Evolutionary conservation across 2,113 vertebrate species (phyloP).

Genomic region (Madoqua kirkii): DNA sequence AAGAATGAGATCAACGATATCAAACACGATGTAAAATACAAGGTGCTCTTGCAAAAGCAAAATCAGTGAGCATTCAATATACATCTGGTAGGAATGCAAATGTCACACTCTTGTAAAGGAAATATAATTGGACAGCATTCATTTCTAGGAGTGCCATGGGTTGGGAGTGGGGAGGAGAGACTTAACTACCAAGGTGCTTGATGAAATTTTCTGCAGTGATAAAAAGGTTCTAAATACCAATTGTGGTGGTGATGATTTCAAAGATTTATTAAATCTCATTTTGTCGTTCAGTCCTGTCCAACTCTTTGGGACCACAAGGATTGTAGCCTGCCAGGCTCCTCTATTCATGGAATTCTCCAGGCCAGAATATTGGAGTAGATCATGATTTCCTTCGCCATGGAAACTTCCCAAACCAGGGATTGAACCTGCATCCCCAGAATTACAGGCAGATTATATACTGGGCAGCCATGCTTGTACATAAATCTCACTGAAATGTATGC

Average conservation of each 20-base stretch:
- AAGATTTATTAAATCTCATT: not conserved
- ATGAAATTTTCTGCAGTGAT: not conserved
- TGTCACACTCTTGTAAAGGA: not conserved
- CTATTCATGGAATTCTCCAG: not conserved
- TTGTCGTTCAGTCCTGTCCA: not conserved
- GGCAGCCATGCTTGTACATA: not conserved
- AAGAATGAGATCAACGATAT: not conserved
- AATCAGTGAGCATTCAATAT: not conserved
- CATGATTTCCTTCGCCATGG: fast-evolving
- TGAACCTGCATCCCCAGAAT: not conserved
- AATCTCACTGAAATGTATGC: not conserved
- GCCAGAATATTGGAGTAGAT: not conserved
- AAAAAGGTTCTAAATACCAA: not conserved
- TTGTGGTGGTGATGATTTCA: not conserved
- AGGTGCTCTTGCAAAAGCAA: not conserved
- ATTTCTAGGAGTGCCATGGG: not conserved
- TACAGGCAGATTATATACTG: not conserved
- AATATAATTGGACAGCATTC: not conserved
- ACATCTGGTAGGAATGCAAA: not conserved
- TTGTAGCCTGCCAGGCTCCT: not conserved
- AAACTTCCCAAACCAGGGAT: not conserved
- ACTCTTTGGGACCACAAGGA: not conserved
- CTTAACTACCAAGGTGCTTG: not conserved
- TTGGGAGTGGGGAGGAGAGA: not conserved
- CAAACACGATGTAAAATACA: not conserved